A percentile compares a stretch with the other conserved stretches of the same genome.
These are phyloP conservation scores for Catamblyrhynchus diadema DNA, from an alignment of 2,797 vertebrate species.

Conservation along the genomic window DNA sequence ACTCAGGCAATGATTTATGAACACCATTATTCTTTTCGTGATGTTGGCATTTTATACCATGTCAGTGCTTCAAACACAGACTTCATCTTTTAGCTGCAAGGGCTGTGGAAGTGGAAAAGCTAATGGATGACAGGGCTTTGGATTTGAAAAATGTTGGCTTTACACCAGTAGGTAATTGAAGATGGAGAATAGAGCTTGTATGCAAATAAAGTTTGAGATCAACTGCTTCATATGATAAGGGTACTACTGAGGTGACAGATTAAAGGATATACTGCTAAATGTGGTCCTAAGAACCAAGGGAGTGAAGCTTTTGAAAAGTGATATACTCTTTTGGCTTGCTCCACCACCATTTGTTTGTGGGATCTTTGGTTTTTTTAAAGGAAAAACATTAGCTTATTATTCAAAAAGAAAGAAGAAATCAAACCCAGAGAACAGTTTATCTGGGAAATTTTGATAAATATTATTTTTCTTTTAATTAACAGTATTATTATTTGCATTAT, in stretches of 20 bases:
- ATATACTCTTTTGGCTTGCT: not conserved
- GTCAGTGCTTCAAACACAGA: not conserved
- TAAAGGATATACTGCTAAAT: not conserved
- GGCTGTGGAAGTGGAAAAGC: not conserved
- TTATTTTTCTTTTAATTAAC: not conserved
- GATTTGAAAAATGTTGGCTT: not conserved
- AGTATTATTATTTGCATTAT: not conserved
- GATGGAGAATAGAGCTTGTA: not conserved
- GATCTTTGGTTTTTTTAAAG: rapidly evolving
- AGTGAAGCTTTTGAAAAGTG: not conserved
- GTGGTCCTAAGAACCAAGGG: not conserved
- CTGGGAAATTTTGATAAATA: not conserved
- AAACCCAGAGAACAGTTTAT: not conserved
- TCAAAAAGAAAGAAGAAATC: not conserved
- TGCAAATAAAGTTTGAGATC: not conserved
- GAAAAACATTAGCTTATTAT: not conserved
- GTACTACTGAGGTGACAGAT: not conserved
- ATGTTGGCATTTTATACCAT: not conserved
- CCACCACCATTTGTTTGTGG: not conserved
- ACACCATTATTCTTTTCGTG: not conserved
- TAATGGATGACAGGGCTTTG: not conserved
- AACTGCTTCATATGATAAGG: not conserved
- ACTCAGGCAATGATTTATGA: not conserved
- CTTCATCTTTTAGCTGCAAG: not conserved
- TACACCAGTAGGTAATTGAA: not conserved